Evolutionary conservation across 2,888 invertebrate genomes (phyloP).

Genomic region (Lasioglossum zephyrum): DNA sequence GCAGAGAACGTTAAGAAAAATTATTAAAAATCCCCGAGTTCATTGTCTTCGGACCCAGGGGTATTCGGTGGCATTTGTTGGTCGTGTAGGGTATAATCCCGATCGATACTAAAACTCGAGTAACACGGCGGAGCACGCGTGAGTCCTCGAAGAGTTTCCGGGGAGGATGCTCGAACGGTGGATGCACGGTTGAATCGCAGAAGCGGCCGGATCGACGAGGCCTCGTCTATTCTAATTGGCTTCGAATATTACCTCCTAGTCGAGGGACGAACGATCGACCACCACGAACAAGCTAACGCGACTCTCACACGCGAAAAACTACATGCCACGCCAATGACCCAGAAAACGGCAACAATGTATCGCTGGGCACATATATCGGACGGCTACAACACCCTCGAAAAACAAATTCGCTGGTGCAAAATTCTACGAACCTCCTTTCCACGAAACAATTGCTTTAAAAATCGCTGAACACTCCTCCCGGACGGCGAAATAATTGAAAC

Average conservation of each 20-base stretch:
- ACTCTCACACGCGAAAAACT: constrained; percentile 55
- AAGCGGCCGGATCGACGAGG: constrained; percentile 36
- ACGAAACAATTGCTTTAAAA: background rate
- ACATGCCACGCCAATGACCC: constrained; percentile 59
- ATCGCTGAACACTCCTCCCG: background rate
- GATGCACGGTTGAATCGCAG: constrained; percentile 43
- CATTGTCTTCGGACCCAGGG: background rate
- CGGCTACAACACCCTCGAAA: background rate
- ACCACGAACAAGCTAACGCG: constrained; percentile 42
- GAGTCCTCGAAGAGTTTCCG: constrained; percentile 15
- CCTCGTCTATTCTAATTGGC: constrained; percentile 60
- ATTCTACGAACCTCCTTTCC: background rate
- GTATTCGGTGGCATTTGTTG: background rate
- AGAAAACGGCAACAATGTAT: constrained; percentile 44
- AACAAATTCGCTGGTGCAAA: background rate
- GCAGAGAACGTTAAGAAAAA: background rate
- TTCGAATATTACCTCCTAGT: constrained; percentile 55
- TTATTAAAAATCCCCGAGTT: background rate
- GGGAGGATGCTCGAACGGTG: constrained; percentile 21
- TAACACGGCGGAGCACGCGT: constrained; percentile 6
- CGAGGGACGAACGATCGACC: constrained; percentile 65
- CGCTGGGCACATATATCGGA: background rate
- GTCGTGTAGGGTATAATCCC: background rate
- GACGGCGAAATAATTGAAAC: background rate
- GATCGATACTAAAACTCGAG: constrained; percentile 32